Percentiles rank a stretch among this genome's conserved stretches.
These are phyloP conservation scores for Phoxinus dragarum DNA, from an alignment of 2,797 vertebrate species.

Conservation along the genomic window DNA sequence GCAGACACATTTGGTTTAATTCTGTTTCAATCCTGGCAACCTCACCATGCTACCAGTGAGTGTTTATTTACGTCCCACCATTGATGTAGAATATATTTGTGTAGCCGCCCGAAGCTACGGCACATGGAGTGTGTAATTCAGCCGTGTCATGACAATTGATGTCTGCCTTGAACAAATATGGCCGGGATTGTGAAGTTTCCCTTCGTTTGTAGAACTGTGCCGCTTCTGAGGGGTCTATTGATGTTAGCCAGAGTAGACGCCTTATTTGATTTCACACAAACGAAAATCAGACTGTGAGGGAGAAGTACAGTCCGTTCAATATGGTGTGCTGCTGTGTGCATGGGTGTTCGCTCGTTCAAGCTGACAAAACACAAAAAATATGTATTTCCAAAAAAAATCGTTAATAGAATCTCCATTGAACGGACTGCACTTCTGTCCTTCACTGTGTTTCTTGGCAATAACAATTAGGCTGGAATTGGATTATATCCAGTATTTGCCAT, in stretches of 20 bases:
- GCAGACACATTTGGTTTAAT: conserved; percentile 25
- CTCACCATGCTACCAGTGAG: conserved; percentile 13
- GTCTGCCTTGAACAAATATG: conserved; percentile 58
- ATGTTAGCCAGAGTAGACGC: conserved; percentile 11
- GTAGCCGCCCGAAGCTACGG: conserved; percentile 34
- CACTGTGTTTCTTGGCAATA: background rate
- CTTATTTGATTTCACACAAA: conserved; percentile 30
- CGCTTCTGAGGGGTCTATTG: conserved; percentile 46
- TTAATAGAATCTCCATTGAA: background rate
- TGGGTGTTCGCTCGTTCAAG: conserved; percentile 22
- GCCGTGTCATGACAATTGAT: conserved; percentile 50
- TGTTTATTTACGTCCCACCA: conserved; percentile 51
- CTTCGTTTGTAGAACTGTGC: conserved; percentile 53
- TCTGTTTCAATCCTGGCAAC: background rate
- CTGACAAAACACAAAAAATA: conserved; percentile 20
- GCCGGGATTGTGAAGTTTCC: conserved; percentile 46
- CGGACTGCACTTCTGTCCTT: background rate
- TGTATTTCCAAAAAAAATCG: background rate
- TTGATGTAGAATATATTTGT: conserved; percentile 49
- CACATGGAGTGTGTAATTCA: conserved; percentile 51
- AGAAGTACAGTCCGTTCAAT: conserved; percentile 39
- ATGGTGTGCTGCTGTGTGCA: conserved; percentile 15
- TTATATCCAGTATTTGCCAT: background rate
- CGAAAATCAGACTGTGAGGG: conserved; percentile 12
- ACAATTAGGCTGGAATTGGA: background rate